Percentiles rank a stretch among this genome's conserved stretches.
phyloP scores from a whole-genome alignment of 2,888 invertebrate species.

The Galerucella calmariensis region DNA sequence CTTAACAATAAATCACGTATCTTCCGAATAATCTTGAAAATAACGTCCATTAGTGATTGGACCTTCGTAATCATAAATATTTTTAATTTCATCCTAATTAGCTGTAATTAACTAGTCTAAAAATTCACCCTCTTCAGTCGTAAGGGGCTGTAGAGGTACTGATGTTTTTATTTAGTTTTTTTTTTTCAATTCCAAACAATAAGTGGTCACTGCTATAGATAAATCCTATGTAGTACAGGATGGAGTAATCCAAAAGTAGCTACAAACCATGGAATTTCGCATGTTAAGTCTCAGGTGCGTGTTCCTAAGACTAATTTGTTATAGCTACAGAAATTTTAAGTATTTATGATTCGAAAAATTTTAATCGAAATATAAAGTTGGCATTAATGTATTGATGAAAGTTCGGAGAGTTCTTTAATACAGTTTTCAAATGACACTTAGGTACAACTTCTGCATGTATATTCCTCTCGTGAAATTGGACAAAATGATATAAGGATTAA shows the following conservation, averaged over 20 bases:
- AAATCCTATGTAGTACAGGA: background rate
- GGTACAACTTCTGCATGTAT: no score
- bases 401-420: no score
- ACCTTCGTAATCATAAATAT: background rate
- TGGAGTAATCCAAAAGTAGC: background rate
- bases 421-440: no score
- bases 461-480: no score
- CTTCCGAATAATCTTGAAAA: background rate
- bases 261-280: background rate
- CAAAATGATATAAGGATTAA: no score
- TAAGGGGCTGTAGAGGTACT: slow-evolving; percentile 2
- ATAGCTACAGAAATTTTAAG: background rate
- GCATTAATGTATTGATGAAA: background rate
- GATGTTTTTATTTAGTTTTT: background rate
- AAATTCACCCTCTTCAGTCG: background rate
- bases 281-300: background rate
- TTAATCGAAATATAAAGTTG: background rate
- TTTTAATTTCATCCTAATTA: background rate
- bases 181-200: background rate
- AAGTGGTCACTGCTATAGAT: background rate
- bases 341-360: background rate
- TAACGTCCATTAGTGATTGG: slow-evolving; percentile 4
- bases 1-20: background rate
- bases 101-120: background rate
- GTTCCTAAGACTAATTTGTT: background rate